Evolutionary conservation across 92 coral and sea anemone species (phyloP).

Genomic region (Plumapathes pennacea): DNA sequence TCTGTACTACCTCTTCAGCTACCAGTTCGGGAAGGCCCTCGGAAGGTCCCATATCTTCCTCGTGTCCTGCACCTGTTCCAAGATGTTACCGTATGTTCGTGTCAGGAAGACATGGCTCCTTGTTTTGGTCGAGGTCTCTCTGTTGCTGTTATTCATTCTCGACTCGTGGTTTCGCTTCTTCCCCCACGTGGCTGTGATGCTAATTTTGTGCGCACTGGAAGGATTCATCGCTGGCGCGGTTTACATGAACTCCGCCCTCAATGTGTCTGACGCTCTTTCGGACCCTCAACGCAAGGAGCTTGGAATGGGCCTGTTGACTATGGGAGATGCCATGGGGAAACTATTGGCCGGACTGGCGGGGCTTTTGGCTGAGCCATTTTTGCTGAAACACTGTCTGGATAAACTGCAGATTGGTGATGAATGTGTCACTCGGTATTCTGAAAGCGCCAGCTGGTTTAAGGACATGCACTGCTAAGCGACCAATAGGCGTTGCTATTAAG

Average conservation of each 20-base stretch:
- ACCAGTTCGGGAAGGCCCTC: conserved; percentile 75
- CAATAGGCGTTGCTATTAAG: too few relatives aligned
- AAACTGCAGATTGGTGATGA: conserved; percentile 42
- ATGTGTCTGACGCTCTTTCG: conserved; percentile 56
- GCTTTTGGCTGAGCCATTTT: conserved; percentile 58
- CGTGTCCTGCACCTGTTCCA: conserved; percentile 49
- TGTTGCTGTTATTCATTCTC: conserved; percentile 44
- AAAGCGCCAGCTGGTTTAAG: conserved; percentile 54
- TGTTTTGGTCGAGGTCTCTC: conserved; percentile 50
- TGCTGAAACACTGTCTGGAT: conserved; percentile 58
- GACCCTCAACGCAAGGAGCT: conserved; percentile 57
- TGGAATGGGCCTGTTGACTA: conserved; percentile 68
- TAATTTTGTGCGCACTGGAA: conserved; percentile 60
- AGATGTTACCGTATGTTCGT: conserved; percentile 54
- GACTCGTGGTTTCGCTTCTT: conserved; percentile 74
- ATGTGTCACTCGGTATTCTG: conserved; percentile 64
- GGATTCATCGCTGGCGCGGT: conserved; percentile 80
- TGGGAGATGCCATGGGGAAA: conserved; percentile 77
- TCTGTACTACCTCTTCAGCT: conserved; percentile 70
- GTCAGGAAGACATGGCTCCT: conserved; percentile 73
- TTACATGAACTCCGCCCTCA: conserved; percentile 72
- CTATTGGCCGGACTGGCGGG: conserved; percentile 67
- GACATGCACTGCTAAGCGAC: conserved; percentile 2
- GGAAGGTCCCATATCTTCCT: conserved; percentile 78
- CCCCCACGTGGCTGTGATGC: conserved; percentile 55